These are phyloP conservation scores for Serranochromis macrocephalus DNA, from an alignment of 2,113 vertebrate genomes.

Conservation along the genomic window DNA sequence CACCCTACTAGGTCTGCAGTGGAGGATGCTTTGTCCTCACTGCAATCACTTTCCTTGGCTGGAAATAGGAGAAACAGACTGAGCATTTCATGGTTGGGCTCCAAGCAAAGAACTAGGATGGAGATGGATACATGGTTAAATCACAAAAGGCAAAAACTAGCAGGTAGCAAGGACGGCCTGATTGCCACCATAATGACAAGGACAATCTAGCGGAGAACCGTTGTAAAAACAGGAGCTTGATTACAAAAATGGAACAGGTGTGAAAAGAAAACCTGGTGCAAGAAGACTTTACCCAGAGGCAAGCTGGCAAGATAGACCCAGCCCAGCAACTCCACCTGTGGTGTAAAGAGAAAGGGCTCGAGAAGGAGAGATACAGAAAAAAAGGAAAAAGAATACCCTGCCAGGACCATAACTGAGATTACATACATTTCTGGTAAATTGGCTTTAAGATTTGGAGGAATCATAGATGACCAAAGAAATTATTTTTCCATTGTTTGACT, in stretches of 20 bases:
- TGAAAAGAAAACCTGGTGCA: neutral
- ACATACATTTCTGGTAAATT: neutral
- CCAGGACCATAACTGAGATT: neutral
- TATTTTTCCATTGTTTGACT: neutral
- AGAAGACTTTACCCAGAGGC: neutral
- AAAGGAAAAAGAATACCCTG: neutral
- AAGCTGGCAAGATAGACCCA: neutral
- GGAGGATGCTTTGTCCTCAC: neutral
- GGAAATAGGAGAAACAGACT: neutral
- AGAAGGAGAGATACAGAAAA: neutral
- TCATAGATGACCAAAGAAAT: neutral
- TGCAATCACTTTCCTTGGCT: neutral
- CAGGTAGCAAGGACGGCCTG: neutral
- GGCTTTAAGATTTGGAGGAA: neutral
- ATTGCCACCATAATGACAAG: neutral
- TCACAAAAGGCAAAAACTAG: neutral
- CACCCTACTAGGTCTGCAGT: neutral
- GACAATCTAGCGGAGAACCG: neutral
- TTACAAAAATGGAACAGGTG: neutral
- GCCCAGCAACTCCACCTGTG: neutral
- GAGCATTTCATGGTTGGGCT: neutral
- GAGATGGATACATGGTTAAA: neutral
- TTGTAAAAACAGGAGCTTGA: neutral
- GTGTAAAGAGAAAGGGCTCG: neutral
- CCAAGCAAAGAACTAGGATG: neutral